phyloP scores from a whole-genome alignment of 2,888 invertebrate genomes.

The Petrophora chlorosata region DNA sequence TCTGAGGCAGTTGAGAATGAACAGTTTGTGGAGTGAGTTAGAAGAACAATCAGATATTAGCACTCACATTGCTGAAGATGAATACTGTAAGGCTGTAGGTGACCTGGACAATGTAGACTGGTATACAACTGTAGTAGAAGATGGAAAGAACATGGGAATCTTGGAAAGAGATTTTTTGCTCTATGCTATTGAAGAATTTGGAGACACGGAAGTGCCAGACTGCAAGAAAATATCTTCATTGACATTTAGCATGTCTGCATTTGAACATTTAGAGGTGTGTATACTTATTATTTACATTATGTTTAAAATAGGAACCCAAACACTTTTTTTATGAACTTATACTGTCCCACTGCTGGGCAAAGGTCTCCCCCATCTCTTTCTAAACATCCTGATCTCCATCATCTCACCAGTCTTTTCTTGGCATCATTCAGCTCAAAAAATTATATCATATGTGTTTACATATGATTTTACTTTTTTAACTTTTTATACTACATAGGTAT shows the following conservation, averaged over 20 bases:
- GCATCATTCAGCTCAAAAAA: no score
- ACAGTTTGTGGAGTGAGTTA: conserved; percentile 82
- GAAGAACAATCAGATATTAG: conserved; percentile 85
- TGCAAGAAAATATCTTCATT: conserved; percentile 84
- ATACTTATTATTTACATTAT: background rate
- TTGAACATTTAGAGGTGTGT: conserved; percentile 73
- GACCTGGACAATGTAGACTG: conserved; percentile 87
- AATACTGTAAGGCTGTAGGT: conserved; percentile 86
- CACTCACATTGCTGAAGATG: conserved; percentile 83
- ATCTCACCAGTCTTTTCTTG: no score
- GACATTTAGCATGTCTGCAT: conserved; percentile 72
- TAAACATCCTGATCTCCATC: no score
- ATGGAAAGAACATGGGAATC: conserved; percentile 78
- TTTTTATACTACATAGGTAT: no score
- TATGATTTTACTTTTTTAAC: no score
- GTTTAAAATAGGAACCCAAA: no score
- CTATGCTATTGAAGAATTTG: conserved; percentile 43
- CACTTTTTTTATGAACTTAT: no score
- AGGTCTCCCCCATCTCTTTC: no score
- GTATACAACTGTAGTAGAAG: conserved; percentile 85
- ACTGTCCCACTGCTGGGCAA: no score
- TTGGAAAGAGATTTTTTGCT: conserved; percentile 54
- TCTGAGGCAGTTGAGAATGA: conserved; percentile 85
- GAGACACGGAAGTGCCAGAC: conserved; percentile 80
- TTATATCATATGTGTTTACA: no score